These are phyloP conservation scores for Hyposoter dolosus DNA, from an alignment of 2,888 invertebrate species.

Conservation along the genomic window DNA sequence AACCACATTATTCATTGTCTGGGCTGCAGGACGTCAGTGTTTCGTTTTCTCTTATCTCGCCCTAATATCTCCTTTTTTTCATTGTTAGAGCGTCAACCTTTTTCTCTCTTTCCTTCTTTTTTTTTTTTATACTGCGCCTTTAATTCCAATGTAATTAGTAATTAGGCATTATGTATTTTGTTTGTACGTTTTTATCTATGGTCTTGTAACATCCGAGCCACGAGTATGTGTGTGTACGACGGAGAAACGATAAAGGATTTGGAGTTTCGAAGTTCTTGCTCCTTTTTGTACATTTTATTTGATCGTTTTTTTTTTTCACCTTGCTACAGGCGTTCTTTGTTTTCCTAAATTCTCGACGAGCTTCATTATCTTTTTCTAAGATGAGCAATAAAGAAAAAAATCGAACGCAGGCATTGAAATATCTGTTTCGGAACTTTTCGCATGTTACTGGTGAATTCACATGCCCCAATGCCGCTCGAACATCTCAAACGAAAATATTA, in stretches of 20 bases:
- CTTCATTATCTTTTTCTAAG: not conserved
- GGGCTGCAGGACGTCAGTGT: constrained; percentile 18
- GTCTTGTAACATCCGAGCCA: constrained; percentile 63
- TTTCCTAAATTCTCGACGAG: not conserved
- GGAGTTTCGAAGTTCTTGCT: constrained; percentile 54
- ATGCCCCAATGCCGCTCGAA: too few species aligned
- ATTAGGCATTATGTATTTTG: constrained; percentile 60
- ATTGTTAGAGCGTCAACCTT: constrained; percentile 36
- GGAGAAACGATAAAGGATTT: constrained; percentile 63
- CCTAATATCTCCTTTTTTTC: constrained; percentile 25
- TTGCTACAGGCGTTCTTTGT: not conserved
- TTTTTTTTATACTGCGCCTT: constrained; percentile 55
- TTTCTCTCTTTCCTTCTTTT: constrained; percentile 25
- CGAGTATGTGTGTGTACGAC: constrained; percentile 56
- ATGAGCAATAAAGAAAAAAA: not conserved
- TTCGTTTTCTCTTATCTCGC: constrained; percentile 31
- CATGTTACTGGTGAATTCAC: not conserved
- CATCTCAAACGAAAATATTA: too few species aligned
- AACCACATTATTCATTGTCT: not conserved
- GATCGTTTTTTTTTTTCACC: constrained; percentile 39
- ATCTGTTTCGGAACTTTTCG: not conserved
- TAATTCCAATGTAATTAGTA: constrained; percentile 62
- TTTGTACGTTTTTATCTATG: constrained; percentile 63
- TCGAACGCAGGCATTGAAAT: not conserved
- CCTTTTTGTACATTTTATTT: constrained; percentile 51